Evolutionary conservation across 2,113 vertebrate genomes (phyloP), one percentile per base, ranked within the genome.

Genomic region (Enhydra lutris): DNA sequence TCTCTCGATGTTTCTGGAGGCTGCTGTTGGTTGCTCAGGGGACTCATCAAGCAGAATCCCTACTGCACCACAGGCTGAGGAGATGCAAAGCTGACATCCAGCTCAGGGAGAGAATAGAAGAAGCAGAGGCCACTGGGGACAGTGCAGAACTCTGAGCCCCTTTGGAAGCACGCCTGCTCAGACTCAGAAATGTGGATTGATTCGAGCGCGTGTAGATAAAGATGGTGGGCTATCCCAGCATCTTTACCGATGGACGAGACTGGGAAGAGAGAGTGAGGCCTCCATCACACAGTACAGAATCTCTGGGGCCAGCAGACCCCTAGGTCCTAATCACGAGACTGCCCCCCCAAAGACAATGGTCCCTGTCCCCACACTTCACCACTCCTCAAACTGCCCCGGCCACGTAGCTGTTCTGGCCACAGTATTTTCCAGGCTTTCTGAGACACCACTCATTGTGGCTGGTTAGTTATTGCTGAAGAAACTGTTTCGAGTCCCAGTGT

Each of bases 151-250:
- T n/a, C 50, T 12, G 12, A 24, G 9, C 20, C 36, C 13, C 29
- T 52, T 26, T 29, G 52, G n/a, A 24, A 83, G 45, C 23, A 23
- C 39, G 15, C 31, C 36, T 20, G 10, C 2, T 59, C 57, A 11
- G 17, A 15, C 4, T 52, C 14, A 81, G 31, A 92, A 76, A 47
- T 34, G 10, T 34, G n/a, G 7, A 1, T 4, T n/a, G 71, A n/a
- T 26, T 45, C 26, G 31, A 47, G n/a, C 11, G 3, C 36, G 14
- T 13, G 15, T 42, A 57, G 10, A 26, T 50, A 34, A 34, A 0
- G 0, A 7, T 42, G 15, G 0, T 1, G 1, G 36, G 18, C 57
- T 12, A 11, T 20, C 63, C 29, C 42, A 36, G 36, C 45, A 20
- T 67, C 69, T 57, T 71, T 34, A 36, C 21, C 39, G 13, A 1